Percentiles rank a stretch among this genome's conserved stretches.
Conservation (phyloP, 2,797 vertebrate species). For the Hybognathus amarus region DNA sequence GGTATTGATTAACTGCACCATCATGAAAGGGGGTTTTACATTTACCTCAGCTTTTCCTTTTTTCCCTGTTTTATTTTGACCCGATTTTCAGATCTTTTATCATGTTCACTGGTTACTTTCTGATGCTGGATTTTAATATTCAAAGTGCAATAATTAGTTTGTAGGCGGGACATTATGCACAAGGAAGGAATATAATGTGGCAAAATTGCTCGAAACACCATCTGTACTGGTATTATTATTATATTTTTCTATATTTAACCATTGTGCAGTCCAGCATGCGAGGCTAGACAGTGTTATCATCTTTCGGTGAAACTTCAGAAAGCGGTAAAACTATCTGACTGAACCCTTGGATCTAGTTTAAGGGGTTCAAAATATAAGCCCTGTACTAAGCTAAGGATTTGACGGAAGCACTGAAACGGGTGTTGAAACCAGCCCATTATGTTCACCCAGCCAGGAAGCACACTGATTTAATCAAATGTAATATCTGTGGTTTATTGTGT, state of each 20-base stretch:
- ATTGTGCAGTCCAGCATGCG: background rate
- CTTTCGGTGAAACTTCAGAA: background rate
- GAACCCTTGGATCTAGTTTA: slow-evolving; percentile 10
- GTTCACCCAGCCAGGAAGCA: slow-evolving; percentile 11
- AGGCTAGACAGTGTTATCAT: background rate
- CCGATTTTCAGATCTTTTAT: slow-evolving; percentile 45
- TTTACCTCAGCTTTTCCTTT: slow-evolving; percentile 11
- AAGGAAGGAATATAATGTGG: slow-evolving; percentile 17
- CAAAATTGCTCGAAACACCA: slow-evolving; percentile 24
- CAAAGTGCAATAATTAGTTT: slow-evolving; percentile 33
- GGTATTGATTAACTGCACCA: slow-evolving; percentile 13
- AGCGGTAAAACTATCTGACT: background rate
- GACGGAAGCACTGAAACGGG: slow-evolving; percentile 3
- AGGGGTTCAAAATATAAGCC: slow-evolving; percentile 6
- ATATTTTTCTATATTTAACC: background rate
- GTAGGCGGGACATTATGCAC: slow-evolving; percentile 23
- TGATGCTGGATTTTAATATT: slow-evolving; percentile 50
- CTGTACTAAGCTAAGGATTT: background rate
- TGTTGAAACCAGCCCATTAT: slow-evolving; percentile 24
- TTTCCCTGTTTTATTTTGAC: background rate
- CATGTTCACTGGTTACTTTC: slow-evolving; percentile 44
- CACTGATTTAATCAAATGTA: slow-evolving; percentile 19
- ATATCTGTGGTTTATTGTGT: slow-evolving; percentile 8
- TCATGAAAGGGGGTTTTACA: slow-evolving; percentile 37
- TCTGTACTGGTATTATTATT: background rate